A percentile compares a stretch with the other conserved stretches of the same genome.
Conservation (phyloP, 1,140 invertebrate genomes). For the Phthorimaea operculella region DNA sequence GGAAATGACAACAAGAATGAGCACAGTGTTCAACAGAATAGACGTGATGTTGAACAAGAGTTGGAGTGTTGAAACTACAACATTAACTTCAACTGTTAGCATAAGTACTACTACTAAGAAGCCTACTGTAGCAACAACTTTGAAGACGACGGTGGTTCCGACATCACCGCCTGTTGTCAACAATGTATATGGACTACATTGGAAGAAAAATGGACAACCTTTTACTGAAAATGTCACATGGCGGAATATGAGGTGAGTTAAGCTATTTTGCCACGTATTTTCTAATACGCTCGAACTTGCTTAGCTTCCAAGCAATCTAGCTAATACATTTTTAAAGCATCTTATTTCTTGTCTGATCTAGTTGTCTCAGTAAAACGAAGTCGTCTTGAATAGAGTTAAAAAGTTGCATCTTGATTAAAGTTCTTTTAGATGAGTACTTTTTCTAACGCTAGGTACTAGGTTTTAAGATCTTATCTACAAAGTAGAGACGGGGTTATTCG, state of each 20-base stretch:
- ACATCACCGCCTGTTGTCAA: slow-evolving; percentile 58
- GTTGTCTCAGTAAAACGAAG: no score
- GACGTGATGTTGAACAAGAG: slow-evolving; percentile 62
- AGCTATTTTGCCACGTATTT: no score
- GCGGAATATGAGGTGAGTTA: slow-evolving; percentile 58
- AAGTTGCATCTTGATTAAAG: no score
- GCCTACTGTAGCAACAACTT: slow-evolving; percentile 38
- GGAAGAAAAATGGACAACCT: slow-evolving; percentile 63
- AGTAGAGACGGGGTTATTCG: no score
- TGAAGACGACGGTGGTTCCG: slow-evolving; percentile 49
- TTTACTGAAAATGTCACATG: slow-evolving; percentile 53
- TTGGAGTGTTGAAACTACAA: slow-evolving; percentile 61
- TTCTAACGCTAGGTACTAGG: no score
- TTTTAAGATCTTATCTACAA: no score
- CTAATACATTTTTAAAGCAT: no score
- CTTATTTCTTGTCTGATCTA: no score
- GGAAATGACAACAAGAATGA: slow-evolving; percentile 54
- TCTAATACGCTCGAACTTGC: no score
- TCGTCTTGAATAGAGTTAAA: no score
- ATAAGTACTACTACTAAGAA: slow-evolving; percentile 53
- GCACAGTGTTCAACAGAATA: slow-evolving; percentile 60
- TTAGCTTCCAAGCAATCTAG: no score
- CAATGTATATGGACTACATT: slow-evolving; percentile 60
- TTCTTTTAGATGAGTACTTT: no score
- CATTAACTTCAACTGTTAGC: slow-evolving; percentile 54